Percentiles rank a stretch among this genome's conserved stretches.
Evolutionary conservation across 2,113 vertebrate species (phyloP).

Genomic region (Campylorhamphus procurvoides): DNA sequence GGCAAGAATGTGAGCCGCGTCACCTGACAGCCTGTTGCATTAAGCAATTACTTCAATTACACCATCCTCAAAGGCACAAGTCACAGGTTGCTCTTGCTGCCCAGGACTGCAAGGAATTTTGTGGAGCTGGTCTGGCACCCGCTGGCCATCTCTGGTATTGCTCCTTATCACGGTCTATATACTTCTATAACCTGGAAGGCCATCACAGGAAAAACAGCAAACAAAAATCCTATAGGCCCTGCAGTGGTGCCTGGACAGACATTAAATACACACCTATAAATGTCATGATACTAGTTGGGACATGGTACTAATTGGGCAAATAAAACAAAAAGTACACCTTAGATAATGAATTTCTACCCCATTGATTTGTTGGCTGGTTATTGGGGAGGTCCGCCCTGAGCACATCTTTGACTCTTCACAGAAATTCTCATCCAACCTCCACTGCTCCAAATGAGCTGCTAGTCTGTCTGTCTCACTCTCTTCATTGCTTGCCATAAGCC

Average conservation of each 20-base stretch:
- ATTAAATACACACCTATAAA: not conserved
- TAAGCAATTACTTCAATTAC: rapidly evolving
- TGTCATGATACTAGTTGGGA: no score
- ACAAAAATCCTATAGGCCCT: not conserved
- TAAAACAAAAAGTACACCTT: not conserved
- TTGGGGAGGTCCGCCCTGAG: not conserved
- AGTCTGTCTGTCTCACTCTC: not conserved
- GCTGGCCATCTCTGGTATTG: not conserved
- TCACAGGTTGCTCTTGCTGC: not conserved
- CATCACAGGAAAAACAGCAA: not conserved
- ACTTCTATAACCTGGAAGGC: not conserved
- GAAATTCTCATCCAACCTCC: not conserved
- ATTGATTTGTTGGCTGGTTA: not conserved
- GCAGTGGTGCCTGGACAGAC: not conserved
- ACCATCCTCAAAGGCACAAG: not conserved
- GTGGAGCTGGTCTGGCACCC: slow-evolving; percentile 53
- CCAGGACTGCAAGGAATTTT: rapidly evolving
- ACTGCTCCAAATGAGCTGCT: not conserved
- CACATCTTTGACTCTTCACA: not conserved
- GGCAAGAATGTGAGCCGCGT: not conserved
- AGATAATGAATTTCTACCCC: not conserved
- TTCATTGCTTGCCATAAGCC: not conserved
- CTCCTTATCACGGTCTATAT: rapidly evolving
- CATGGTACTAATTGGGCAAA: not conserved
- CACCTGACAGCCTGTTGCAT: rapidly evolving